Conservation (phyloP, 2,797 vertebrate genomes). For the Smutsia gigantea region DNA sequence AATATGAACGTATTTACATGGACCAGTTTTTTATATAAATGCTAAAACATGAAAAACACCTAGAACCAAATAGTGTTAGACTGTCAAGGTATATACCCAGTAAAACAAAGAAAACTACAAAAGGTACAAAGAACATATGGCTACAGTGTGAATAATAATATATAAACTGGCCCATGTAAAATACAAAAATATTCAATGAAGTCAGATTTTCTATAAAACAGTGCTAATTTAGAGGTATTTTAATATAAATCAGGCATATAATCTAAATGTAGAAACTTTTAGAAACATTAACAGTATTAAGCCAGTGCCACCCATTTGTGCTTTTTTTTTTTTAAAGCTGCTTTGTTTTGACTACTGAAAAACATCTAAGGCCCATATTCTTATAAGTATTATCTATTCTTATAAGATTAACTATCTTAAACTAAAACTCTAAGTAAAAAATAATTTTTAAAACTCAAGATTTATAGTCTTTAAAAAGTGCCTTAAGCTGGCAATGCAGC, state of each 20-base stretch:
- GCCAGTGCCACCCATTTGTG: conserved; percentile 68
- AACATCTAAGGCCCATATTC: conserved; percentile 72
- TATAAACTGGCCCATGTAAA: conserved; percentile 79
- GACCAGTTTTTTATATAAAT: conserved; percentile 82
- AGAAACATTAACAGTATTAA: conserved; percentile 80
- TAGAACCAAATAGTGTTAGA: conserved; percentile 61
- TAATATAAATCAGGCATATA: conserved; percentile 71
- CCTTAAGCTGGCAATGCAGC: conserved; percentile 78
- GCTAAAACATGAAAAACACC: conserved; percentile 54
- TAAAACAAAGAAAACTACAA: conserved; percentile 52
- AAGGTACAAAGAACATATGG: conserved; percentile 50
- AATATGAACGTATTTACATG: conserved; percentile 75
- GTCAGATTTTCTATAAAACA: conserved; percentile 76
- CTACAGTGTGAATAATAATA: conserved; percentile 58
- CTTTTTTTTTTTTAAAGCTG: conserved; percentile 63
- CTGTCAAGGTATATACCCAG: conserved; percentile 40
- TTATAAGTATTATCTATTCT: conserved; percentile 75
- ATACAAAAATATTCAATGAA: conserved; percentile 76
- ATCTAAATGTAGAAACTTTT: conserved; percentile 75
- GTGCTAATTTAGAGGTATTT: conserved; percentile 77
- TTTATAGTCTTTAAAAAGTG: conserved; percentile 60
- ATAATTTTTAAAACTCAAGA: conserved; percentile 58
- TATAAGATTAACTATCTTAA: conserved; percentile 70
- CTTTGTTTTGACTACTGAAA: conserved; percentile 77
- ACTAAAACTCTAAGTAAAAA: conserved; percentile 70